Base-by-base conservation (phyloP, 2,888 invertebrate genomes). In the Harpagoxenus sublaevis region DNA sequence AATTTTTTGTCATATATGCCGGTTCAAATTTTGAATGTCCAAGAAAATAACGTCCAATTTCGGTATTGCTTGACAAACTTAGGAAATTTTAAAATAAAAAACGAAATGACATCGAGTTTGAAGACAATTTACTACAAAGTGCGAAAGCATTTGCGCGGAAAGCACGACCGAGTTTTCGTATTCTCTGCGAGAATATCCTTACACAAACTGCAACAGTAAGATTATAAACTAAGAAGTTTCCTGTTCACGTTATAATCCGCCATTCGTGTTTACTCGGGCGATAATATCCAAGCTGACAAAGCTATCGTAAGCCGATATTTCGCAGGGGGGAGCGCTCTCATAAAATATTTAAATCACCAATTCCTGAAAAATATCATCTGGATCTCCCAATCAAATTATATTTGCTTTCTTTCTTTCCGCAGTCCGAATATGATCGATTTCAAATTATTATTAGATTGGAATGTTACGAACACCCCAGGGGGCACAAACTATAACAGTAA, bases 221-320 rank as follows among this genome's bases (percentile, higher is more conserved):
- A 88, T 90, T 90, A 90, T 81, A 79, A 88, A 90, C 88, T 85
- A 83, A 84, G 86, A 89, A 90, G 85, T 87, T 87, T 71, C 84
- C 65, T 63, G 81, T 51, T 81, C 53, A 84, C 68, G 73, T 79
- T 68, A 79, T 90, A 88, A 90, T 90, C 83, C 85, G 35, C 55
- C 53, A 35, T 55, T 74, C 70, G 85, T 85, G 53, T 75, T 85
- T 86, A 55, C 68, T 15, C 62, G 79, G 23, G 73, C 60, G 79
- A 81, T 81, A 81, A 78, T 70, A 78, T 70, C 68, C 53, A n/a
- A 71, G 35, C 57, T 79, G 57, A 79, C 60, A 60, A 81, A 73
- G 48, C 57, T 60, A 71, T 81, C 39, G 39, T 55, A 68, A 53
- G 53, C 68, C 39, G 65, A 77, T 39, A 51, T 68, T 42, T 78